These are phyloP conservation scores for Sepioteuthis lessoniana DNA, from an alignment of 2,888 invertebrate genomes.

Conservation along the genomic window DNA sequence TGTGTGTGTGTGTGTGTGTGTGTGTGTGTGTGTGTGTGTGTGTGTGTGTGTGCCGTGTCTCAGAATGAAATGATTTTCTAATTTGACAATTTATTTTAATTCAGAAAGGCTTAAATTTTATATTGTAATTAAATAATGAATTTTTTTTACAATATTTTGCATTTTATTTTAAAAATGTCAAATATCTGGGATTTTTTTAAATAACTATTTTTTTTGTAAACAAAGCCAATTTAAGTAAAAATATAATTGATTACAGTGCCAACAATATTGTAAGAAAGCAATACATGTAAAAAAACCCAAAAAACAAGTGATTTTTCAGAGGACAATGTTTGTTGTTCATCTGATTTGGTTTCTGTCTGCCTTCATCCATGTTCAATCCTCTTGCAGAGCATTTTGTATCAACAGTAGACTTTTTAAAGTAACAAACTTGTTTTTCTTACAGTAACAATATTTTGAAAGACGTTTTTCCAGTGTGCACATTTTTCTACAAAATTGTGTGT, in stretches of 20 bases:
- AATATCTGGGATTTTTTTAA: neutral
- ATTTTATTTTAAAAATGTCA: neutral
- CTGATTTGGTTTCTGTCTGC: neutral
- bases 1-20: no score
- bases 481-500: constrained; percentile 48
- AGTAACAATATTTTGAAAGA: constrained; percentile 49
- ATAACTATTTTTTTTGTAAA: neutral
- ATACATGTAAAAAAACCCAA: neutral
- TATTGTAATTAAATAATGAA: neutral
- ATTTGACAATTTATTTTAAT: neutral
- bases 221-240: neutral
- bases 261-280: constrained; percentile 20
- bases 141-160: neutral
- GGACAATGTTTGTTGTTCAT: neutral
- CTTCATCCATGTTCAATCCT: neutral
- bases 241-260: constrained; percentile 11
- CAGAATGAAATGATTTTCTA: neutral
- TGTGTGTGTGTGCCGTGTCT: neutral
- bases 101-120: constrained; percentile 6
- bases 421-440: constrained; percentile 36
- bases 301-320: neutral
- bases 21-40: neutral
- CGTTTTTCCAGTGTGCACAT: constrained; percentile 46
- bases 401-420: constrained; percentile 33
- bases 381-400: neutral